Conservation (phyloP, 2,113 vertebrate genomes). For the Pituophis catenifer region DNA sequence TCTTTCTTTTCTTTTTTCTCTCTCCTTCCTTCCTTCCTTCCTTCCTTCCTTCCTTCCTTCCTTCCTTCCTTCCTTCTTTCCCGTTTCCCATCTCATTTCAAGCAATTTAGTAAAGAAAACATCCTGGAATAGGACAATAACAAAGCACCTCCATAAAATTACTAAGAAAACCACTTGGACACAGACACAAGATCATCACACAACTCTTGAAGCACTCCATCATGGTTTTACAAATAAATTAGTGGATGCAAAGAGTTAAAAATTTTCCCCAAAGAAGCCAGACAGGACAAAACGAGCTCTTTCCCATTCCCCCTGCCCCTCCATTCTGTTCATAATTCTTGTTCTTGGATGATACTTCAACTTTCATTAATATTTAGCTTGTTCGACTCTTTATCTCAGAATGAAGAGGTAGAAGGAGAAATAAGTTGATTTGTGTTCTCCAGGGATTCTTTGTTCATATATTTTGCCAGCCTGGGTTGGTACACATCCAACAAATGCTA, state of each 20-base stretch:
- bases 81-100: too few relatives aligned
- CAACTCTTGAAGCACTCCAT: neutral
- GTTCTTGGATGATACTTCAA: neutral
- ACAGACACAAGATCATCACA: neutral
- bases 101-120: neutral
- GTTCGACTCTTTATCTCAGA: neutral
- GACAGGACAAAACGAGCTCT: neutral
- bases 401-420: neutral
- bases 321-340: neutral
- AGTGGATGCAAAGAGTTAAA: neutral
- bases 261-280: neutral
- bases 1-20: too few relatives aligned
- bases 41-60: too few relatives aligned
- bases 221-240: neutral
- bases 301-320: neutral
- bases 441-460: neutral
- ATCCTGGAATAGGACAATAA: neutral
- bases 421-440: neutral
- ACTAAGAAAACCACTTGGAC: neutral
- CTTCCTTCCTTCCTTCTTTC: rapidly evolving
- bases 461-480: neutral
- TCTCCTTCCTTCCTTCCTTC: too few relatives aligned
- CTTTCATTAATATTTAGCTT: neutral
- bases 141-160: neutral
- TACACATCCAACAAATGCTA: neutral